phyloP scores from a whole-genome alignment of 2,113 vertebrate species.

The Tricholaema leucomelas region DNA sequence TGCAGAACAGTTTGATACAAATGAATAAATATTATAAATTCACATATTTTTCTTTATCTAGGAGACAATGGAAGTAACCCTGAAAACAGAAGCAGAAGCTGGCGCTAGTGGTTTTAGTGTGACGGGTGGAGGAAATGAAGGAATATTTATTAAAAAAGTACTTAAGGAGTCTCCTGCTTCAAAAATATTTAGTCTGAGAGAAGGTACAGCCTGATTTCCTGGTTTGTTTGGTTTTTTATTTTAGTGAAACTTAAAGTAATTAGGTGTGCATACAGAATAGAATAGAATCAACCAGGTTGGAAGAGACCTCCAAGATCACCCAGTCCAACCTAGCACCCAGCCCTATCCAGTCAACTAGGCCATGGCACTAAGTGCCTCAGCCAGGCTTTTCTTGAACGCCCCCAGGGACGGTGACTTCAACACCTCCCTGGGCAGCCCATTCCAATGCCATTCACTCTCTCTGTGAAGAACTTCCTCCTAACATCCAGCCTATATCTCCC shows the following conservation, averaged over 20 bases:
- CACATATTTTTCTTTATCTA: neutral
- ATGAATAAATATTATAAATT: neutral
- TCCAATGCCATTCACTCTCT: too few relatives aligned
- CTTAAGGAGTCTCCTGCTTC: constrained; percentile 89
- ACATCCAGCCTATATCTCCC: too few relatives aligned
- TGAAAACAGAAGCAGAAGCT: constrained; percentile 86
- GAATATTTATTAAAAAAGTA: constrained; percentile 90
- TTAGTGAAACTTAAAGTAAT: neutral
- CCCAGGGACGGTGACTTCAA: too few relatives aligned
- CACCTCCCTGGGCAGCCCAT: too few relatives aligned
- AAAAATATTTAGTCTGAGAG: constrained; percentile 85
- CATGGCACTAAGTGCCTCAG: too few relatives aligned
- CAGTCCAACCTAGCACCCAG: too few relatives aligned
- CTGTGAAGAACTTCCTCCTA: too few relatives aligned
- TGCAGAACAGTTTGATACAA: neutral
- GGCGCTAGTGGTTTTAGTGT: constrained; percentile 89
- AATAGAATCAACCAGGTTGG: too few relatives aligned
- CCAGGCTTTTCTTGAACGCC: too few relatives aligned
- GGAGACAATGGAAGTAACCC: constrained; percentile 77
- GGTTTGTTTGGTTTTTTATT: neutral
- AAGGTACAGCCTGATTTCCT: constrained; percentile 79
- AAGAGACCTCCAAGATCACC: too few relatives aligned
- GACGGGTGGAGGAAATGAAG: constrained; percentile 87
- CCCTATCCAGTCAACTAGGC: too few relatives aligned
- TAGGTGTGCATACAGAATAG: neutral